Base-by-base conservation (phyloP, 23 tunicate genomes). In the Trididemnum miniatum region DNA sequence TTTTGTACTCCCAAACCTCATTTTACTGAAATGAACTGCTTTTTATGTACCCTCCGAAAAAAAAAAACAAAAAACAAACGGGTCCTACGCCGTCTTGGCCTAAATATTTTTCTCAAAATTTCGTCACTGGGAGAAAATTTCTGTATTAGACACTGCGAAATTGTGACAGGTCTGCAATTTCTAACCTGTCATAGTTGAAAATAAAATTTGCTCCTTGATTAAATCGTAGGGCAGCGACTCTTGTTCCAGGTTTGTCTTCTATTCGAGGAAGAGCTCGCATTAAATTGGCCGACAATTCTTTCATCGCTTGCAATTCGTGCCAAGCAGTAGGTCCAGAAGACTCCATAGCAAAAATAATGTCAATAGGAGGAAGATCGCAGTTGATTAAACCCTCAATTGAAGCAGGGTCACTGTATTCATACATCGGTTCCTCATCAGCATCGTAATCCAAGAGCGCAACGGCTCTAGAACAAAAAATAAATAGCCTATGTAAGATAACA, bases 161-260 rank as follows among this genome's bases (percentile, higher is more conserved):
- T n/a, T n/a, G n/a, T n/a, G n/a, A n/a, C n/a, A n/a, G n/a, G n/a
- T n/a, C 54, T 9, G 9, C 54, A 44, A 15, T 15, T 44, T 44
- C 9, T 7, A 7, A 73, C 79, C 79, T 73, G 28, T 73, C 59
- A 40, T 20, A 73, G 29, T 39, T 26, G 31, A 73, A 82, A 29
- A 82, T 82, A 2, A 34, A 26, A 2, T 0, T 28, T 5, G 86
- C 51, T 0, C 32, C 20, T 2, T 54, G 1, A 34, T 29, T 65
- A 34, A 35, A 82, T 71, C 71, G 36, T 3, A 82, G 22, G 1
- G 86, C 86, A 0, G 67, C 86, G 0, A 82, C 64, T 51, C 86
- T 50, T 1, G 78, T 82, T 51, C 86, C 86, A 1, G 29, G 51
- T 5, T 12, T 9, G 15, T 29, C 32, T 5, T 20, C 57, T 20